These are phyloP conservation scores for Venturia canescens DNA, from an alignment of 1,140 invertebrate species.

Conservation along the genomic window DNA sequence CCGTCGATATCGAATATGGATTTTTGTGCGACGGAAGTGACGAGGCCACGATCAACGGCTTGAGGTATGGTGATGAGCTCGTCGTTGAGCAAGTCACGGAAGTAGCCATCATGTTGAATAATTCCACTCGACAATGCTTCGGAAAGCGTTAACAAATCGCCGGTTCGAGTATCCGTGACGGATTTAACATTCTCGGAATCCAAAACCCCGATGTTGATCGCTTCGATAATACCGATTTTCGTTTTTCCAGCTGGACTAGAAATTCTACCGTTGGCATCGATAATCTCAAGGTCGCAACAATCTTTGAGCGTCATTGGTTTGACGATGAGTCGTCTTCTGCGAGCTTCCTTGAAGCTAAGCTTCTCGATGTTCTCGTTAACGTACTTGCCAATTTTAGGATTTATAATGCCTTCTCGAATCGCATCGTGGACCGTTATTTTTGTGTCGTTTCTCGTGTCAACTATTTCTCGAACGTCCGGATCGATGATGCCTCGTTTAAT, in stretches of 20 bases:
- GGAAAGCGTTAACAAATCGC: constrained; percentile 88
- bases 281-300: constrained; percentile 86
- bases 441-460: constrained; percentile 85
- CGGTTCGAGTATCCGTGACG: constrained; percentile 86
- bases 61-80: constrained; percentile 86
- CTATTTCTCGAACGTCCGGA: constrained; percentile 86
- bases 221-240: constrained; percentile 88
- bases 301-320: constrained; percentile 95
- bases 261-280: constrained; percentile 88
- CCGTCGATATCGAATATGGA: constrained; percentile 95
- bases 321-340: constrained; percentile 85
- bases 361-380: constrained; percentile 85
- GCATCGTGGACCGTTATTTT: constrained; percentile 91
- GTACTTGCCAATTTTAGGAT: constrained; percentile 88
- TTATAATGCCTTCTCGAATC: constrained; percentile 85
- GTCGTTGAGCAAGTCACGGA: constrained; percentile 84
- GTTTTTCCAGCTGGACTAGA: constrained; percentile 86
- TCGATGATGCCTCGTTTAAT: constrained; percentile 87
- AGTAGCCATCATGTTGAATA: constrained; percentile 85
- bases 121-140: constrained; percentile 90
- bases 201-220: constrained; percentile 89
- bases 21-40: constrained; percentile 91
- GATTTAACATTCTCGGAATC: constrained; percentile 90
- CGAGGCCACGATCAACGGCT: constrained; percentile 91
- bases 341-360: constrained; percentile 88